A percentile compares a stretch with the other conserved stretches of the same genome.
Evolutionary conservation across 2,888 invertebrate genomes (phyloP).

Genomic region (Doris montereyensis): DNA sequence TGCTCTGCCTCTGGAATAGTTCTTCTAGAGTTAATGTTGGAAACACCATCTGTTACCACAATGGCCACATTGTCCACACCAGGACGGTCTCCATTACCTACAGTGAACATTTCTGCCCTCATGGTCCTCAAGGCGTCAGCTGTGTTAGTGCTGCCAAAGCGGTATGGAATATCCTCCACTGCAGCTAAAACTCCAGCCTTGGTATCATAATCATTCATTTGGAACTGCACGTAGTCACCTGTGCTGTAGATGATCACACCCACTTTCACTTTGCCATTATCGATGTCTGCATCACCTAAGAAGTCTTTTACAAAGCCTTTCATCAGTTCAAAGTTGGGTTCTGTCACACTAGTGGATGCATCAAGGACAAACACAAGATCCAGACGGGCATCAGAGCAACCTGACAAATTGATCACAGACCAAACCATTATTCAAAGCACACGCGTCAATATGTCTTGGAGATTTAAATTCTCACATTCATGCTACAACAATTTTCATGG

Average conservation of each 20-base stretch:
- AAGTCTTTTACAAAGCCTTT: conserved; percentile 58
- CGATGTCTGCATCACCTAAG: conserved; percentile 56
- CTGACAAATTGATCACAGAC: too few species aligned
- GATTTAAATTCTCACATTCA: too few species aligned
- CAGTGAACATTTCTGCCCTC: conserved; percentile 58
- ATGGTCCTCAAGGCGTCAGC: conserved; percentile 55
- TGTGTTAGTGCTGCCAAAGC: conserved; percentile 63
- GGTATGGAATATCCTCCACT: conserved; percentile 56
- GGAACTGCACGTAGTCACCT: conserved; percentile 49
- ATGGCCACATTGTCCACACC: conserved; percentile 55
- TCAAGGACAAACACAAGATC: too few species aligned
- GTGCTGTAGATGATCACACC: conserved; percentile 55
- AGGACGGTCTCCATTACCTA: conserved; percentile 59
- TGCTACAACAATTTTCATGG: too few species aligned
- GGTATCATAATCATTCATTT: conserved; percentile 48
- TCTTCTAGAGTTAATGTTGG: neutral
- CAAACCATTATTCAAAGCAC: too few species aligned
- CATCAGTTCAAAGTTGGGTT: too few species aligned
- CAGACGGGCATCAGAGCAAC: too few species aligned
- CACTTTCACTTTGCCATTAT: conserved; percentile 57
- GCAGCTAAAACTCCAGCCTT: conserved; percentile 49
- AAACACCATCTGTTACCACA: conserved; percentile 51
- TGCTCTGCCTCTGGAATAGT: too few species aligned
- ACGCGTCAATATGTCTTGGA: too few species aligned
- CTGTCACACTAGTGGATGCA: conserved; percentile 50